Base-by-base conservation (phyloP, 2,888 invertebrate species). In the Empis livida region DNA sequence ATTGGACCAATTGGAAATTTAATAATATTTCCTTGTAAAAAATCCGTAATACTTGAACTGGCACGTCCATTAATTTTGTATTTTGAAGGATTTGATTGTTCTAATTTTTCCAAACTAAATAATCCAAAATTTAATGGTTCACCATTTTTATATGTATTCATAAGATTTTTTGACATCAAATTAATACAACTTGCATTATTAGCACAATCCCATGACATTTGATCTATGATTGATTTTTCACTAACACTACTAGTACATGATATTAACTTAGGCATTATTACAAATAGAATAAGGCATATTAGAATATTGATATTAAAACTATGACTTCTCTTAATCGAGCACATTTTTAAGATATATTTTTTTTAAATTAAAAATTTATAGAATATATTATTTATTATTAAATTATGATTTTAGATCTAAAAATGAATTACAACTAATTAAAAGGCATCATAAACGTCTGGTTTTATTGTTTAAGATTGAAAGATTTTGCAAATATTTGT, bases 171-270 rank as follows among this genome's bases (percentile, higher is more conserved):
- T 16, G 74, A 70, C 58, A 78, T 62, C 32, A 66, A 56, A 47
- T 76, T 71, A 35, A 79, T 70, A 56, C 79, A 79, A 51, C 76
- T 77, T 31, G 77, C 76, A 63, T 79, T 78, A 57, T 78, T 78
- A 62, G 74, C 74, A 65, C 79, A 79, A 56, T 59, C 59, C 68
- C 68, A 69, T 42, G 61, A 64, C n/a, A 67, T 56, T 50, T 64
- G 63, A 45, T 65, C 61, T 49, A 61, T 43, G 20, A 68, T 38
- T 43, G 42, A 31, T 42, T 14, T 31, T 16, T 35, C n/a, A 27
- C 8, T 27, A 27, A 9, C 23, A 27, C 23, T 27, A 27, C 23
- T 27, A 5, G 20, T 5, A 20, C 23, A 8, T 27, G 23, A 27
- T 27, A 27, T 27, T 6, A 27, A 27, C 9, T 27, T 5, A 27